These are phyloP conservation scores for Stenchaetothrips biformis DNA, from an alignment of 2,888 invertebrate genomes.

Conservation along the genomic window DNA sequence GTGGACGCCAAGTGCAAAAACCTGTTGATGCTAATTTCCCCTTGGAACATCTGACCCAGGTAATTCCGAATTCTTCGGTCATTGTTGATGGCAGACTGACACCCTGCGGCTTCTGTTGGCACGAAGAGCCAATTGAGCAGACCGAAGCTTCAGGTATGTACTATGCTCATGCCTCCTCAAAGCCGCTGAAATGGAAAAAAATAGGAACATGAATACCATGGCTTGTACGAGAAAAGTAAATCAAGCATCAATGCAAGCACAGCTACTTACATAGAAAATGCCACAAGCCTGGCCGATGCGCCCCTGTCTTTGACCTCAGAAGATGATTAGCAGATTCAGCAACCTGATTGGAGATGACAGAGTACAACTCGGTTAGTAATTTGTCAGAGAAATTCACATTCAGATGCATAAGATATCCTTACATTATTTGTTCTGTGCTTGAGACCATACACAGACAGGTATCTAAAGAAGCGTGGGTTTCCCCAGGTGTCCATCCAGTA, in stretches of 20 bases:
- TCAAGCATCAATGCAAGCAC: too few species aligned
- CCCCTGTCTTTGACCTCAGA: neutral
- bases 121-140: neutral
- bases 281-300: neutral
- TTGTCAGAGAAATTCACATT: neutral
- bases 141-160: neutral
- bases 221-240: neutral
- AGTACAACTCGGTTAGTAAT: too few species aligned
- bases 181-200: neutral
- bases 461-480: neutral
- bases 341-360: too few species aligned
- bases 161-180: neutral
- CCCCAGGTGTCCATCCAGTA: neutral
- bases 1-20: neutral
- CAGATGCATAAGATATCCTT: neutral
- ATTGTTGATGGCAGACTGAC: neutral
- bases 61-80: neutral
- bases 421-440: neutral
- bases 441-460: neutral
- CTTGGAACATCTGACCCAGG: neutral
- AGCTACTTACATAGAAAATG: neutral
- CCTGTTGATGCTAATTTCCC: neutral
- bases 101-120: neutral
- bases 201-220: neutral
- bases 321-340: too few species aligned